Percentiles rank a stretch among this genome's conserved stretches.
Conservation (phyloP, 1,140 invertebrate genomes). For the Calycopis cecrops region DNA sequence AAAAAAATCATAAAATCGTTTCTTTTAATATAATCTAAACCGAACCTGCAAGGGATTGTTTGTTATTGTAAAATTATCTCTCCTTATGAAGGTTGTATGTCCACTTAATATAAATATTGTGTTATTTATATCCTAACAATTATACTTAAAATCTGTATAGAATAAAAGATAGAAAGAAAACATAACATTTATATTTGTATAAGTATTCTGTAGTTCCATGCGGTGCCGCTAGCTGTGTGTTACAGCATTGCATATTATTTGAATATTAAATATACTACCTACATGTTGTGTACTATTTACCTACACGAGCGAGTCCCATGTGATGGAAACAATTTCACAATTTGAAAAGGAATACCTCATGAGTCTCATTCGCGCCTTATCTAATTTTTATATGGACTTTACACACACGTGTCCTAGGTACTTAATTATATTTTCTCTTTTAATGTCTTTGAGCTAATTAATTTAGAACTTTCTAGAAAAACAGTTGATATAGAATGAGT, state of each 20-base stretch:
- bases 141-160: conserved; percentile 62
- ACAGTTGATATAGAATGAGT: no score
- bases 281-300: conserved; percentile 3
- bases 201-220: conserved; percentile 37
- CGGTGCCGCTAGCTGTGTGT: conserved; percentile 22
- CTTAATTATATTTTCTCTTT: conserved; percentile 1
- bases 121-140: conserved; percentile 67
- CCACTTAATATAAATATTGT: conserved; percentile 62
- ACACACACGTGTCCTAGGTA: conserved; percentile 2
- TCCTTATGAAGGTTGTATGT: conserved; percentile 71
- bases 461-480: no score
- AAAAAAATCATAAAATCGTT: conserved; percentile 34
- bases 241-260: conserved; percentile 39
- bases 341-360: no score
- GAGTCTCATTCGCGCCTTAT: background rate
- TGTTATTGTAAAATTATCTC: conserved; percentile 45
- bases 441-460: no score
- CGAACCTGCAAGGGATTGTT: conserved; percentile 39
- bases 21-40: conserved; percentile 32
- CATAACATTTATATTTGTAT: conserved; percentile 58
- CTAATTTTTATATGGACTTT: conserved; percentile 11
- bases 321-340: no score
- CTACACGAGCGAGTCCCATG: background rate
- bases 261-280: conserved; percentile 4
- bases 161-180: conserved; percentile 54